Evolutionary conservation across 1,140 invertebrate genomes (phyloP).

Genomic region (Propsilocerus akamusi): DNA sequence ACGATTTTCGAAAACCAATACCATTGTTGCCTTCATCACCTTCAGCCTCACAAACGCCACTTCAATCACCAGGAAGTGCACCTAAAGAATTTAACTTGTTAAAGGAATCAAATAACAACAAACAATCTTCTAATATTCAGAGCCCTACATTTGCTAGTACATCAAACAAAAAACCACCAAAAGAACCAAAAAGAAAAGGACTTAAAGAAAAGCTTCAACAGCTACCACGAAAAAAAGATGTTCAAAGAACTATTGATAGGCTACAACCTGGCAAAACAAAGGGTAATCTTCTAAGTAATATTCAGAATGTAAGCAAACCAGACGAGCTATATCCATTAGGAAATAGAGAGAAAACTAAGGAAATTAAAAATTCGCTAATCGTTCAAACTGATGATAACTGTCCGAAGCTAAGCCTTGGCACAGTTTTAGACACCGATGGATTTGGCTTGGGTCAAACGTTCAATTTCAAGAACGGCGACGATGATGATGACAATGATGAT

Average conservation of each 20-base stretch:
- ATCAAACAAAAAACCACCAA: slow-evolving; percentile 18
- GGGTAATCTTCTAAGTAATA: slow-evolving; percentile 50
- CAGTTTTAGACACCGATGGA: slow-evolving; percentile 46
- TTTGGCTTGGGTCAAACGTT: slow-evolving; percentile 36
- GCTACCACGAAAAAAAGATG: slow-evolving; percentile 39
- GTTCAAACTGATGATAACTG: slow-evolving; percentile 37
- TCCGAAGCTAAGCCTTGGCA: slow-evolving; percentile 62
- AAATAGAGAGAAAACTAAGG: slow-evolving; percentile 27
- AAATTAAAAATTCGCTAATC: slow-evolving; percentile 29
- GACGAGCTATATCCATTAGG: slow-evolving; percentile 28
- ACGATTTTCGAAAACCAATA: slow-evolving; percentile 18
- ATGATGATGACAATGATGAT: slow-evolving; percentile 16
- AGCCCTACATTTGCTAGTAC: slow-evolving; percentile 15
- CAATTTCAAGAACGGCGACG: slow-evolving; percentile 31
- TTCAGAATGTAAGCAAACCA: slow-evolving; percentile 28
- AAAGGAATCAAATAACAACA: slow-evolving; percentile 1
- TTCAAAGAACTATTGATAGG: slow-evolving; percentile 62
- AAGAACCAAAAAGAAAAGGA: slow-evolving; percentile 20
- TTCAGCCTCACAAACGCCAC: slow-evolving; percentile 9
- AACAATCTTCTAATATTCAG: slow-evolving; percentile 1
- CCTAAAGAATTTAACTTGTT: slow-evolving; percentile 9
- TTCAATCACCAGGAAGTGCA: neutral
- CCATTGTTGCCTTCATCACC: slow-evolving; percentile 8
- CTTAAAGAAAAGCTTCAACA: slow-evolving; percentile 18
- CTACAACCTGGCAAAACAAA: slow-evolving; percentile 69